Percentiles rank a stretch among this genome's conserved stretches.
Conservation (phyloP, 2,888 invertebrate genomes). For the Cephus pulcher region DNA sequence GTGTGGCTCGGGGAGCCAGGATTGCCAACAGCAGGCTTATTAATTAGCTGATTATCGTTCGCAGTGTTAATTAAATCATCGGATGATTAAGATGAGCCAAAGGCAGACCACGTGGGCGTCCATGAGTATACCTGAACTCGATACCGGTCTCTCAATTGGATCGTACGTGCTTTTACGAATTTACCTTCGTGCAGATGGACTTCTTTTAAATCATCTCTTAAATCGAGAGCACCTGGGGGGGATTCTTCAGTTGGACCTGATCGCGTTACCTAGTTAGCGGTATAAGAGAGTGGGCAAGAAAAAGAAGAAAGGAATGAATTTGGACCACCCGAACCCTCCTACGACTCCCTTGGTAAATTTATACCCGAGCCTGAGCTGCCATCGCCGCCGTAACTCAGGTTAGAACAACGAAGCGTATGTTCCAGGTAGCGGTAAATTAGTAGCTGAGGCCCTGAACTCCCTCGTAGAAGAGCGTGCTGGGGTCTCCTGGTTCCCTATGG, state of each 20-base stretch:
- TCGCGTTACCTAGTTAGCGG: neutral
- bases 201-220: neutral
- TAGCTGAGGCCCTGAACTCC: slow-evolving; percentile 51
- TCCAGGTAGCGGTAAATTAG: slow-evolving; percentile 63
- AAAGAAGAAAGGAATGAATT: slow-evolving; percentile 30
- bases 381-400: slow-evolving; percentile 58
- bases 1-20: neutral
- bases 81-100: slow-evolving; percentile 5
- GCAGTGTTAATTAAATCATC: slow-evolving; percentile 21
- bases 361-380: slow-evolving; percentile 35
- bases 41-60: slow-evolving; percentile 21
- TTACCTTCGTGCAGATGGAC: neutral
- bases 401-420: slow-evolving; percentile 51
- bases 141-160: neutral
- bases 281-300: neutral
- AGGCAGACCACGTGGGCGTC: slow-evolving; percentile 9
- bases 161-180: neutral
- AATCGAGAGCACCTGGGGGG: neutral
- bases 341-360: slow-evolving; percentile 28
- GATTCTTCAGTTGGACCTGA: neutral
- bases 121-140: neutral
- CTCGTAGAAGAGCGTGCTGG: slow-evolving; percentile 30
- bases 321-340: slow-evolving; percentile 37
- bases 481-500: slow-evolving; percentile 20
- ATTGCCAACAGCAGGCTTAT: neutral